Evolutionary conservation across 2,888 invertebrate genomes (phyloP).

Genomic region (Leptopterna dolabrata): DNA sequence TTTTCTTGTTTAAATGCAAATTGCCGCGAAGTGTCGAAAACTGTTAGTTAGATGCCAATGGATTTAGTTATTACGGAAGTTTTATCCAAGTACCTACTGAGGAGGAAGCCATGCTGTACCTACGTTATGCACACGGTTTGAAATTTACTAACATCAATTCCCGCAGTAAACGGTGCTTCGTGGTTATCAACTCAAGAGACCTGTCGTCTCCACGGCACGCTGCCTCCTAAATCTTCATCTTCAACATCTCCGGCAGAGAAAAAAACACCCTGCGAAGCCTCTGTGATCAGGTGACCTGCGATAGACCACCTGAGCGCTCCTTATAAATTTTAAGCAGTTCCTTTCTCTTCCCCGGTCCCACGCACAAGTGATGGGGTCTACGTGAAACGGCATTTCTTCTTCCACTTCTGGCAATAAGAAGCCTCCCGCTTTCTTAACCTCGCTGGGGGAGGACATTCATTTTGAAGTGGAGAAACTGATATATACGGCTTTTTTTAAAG

Average conservation of each 20-base stretch:
- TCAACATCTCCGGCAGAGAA: background rate
- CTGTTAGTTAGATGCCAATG: no score
- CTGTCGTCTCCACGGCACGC: background rate
- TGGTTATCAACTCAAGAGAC: background rate
- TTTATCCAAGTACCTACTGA: no score
- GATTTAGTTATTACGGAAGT: no score
- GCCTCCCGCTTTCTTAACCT: background rate
- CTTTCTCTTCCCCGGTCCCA: background rate
- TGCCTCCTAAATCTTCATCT: slow-evolving; percentile 10
- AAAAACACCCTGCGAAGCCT: background rate
- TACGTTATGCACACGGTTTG: no score
- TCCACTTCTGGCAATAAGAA: background rate
- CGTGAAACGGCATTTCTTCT: background rate
- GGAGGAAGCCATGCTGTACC: no score
- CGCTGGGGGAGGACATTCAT: background rate
- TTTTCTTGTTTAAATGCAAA: no score
- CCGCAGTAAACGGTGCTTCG: no score
- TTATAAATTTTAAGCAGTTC: slow-evolving; percentile 24
- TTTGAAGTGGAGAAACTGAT: background rate
- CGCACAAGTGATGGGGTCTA: background rate
- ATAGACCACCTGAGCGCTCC: slow-evolving; percentile 27
- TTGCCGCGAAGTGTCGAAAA: no score
- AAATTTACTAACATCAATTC: no score
- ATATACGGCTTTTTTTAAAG: background rate
- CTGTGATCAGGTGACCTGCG: slow-evolving; percentile 26